A percentile compares a stretch with the other conserved stretches of the same genome.
These are phyloP conservation scores for Chironex yamaguchii DNA, from an alignment of 30 jellyfish, hydroid and myxozoan species.

Conservation along the genomic window DNA sequence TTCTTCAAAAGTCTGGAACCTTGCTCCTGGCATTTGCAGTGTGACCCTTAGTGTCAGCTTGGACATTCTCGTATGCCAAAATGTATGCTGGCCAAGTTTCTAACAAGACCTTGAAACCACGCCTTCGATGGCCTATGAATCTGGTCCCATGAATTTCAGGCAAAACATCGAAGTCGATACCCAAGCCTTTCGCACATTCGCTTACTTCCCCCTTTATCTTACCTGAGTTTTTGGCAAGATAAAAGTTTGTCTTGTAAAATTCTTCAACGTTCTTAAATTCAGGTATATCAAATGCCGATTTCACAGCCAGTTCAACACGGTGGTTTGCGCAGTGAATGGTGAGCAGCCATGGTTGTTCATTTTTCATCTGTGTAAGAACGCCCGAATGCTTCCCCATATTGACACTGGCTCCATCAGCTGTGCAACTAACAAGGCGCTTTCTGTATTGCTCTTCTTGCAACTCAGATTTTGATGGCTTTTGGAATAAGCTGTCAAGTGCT, in stretches of 20 bases:
- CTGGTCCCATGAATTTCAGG: slow-evolving; percentile 53
- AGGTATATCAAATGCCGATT: not conserved
- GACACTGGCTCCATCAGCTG: slow-evolving; percentile 59
- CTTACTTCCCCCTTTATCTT: slow-evolving; percentile 16
- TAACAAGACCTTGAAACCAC: slow-evolving; percentile 45
- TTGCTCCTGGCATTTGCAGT: slow-evolving; percentile 49
- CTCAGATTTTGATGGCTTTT: not conserved
- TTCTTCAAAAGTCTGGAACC: slow-evolving; percentile 48
- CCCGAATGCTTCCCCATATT: slow-evolving; percentile 40
- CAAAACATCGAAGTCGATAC: slow-evolving; percentile 21
- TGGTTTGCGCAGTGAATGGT: slow-evolving; percentile 48
- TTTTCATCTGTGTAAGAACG: slow-evolving; percentile 19
- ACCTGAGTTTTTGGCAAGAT: slow-evolving; percentile 9
- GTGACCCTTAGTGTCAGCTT: slow-evolving; percentile 40
- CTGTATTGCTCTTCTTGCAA: not conserved
- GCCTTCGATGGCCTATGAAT: slow-evolving; percentile 45
- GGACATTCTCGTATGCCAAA: slow-evolving; percentile 45
- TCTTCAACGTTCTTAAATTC: slow-evolving; percentile 28
- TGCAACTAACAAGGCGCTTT: not conserved
- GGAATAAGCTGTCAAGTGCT: slow-evolving; percentile 9
- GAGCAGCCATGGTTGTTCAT: slow-evolving; percentile 43
- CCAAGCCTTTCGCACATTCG: slow-evolving; percentile 51
- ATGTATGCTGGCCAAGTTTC: slow-evolving; percentile 68
- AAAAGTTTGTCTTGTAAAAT: slow-evolving; percentile 39
- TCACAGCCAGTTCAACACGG: slow-evolving; percentile 26